Conservation (phyloP, 2,113 vertebrate genomes). For the Crotalus viridis region DNA sequence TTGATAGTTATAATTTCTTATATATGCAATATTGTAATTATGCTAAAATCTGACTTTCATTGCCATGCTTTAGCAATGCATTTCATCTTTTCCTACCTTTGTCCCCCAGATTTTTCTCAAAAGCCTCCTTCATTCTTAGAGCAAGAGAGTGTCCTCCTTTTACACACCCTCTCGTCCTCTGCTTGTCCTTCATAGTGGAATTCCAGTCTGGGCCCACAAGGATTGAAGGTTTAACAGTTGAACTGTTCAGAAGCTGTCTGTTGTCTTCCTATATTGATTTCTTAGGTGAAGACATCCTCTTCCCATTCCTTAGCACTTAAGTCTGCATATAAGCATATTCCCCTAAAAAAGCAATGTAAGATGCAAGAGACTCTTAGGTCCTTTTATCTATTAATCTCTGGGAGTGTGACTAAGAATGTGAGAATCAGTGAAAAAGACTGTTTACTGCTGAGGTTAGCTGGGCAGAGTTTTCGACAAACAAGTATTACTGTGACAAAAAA, state of each 20-base stretch:
- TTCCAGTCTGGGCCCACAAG: background rate
- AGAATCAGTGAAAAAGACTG: background rate
- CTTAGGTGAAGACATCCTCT: background rate
- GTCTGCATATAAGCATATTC: background rate
- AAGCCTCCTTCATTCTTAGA: background rate
- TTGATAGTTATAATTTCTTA: background rate
- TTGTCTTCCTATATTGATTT: background rate
- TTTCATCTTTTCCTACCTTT: background rate
- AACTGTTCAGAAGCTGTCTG: background rate
- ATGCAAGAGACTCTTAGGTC: background rate
- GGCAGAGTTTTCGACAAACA: background rate
- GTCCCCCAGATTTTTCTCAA: background rate
- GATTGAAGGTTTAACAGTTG: background rate
- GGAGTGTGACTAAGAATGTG: background rate
- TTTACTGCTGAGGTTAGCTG: background rate
- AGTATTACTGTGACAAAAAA: background rate
- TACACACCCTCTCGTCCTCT: background rate
- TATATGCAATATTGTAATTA: background rate
- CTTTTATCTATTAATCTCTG: background rate
- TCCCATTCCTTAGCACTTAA: background rate
- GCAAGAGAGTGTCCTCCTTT: background rate
- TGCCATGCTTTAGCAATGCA: background rate
- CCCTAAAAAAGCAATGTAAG: background rate
- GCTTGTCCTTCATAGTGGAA: background rate
- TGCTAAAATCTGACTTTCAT: background rate